Conservation (phyloP, 1,140 invertebrate genomes). For the Trinorchestia longiramus region DNA sequence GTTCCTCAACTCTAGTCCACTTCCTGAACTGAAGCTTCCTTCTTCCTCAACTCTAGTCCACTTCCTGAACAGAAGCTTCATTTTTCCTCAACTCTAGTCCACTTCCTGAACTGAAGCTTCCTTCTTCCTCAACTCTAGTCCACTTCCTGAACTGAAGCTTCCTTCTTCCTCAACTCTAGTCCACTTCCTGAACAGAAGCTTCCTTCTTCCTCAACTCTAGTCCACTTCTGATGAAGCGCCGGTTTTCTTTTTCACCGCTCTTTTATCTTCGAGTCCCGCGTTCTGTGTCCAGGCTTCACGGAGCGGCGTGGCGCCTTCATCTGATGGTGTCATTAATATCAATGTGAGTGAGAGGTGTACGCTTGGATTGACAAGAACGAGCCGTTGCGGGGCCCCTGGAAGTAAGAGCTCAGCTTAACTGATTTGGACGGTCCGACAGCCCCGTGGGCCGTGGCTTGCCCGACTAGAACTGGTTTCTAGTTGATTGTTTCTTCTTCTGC, state of each 20-base stretch:
- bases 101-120: background rate
- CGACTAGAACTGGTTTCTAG: background rate
- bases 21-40: background rate
- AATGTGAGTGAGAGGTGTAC: background rate
- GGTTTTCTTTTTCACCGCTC: too few relatives aligned
- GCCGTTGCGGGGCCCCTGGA: background rate
- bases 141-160: background rate
- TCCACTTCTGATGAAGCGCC: too few relatives aligned
- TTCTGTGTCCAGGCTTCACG: background rate
- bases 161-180: background rate
- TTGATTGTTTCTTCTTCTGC: background rate
- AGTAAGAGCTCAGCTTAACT: background rate
- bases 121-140: background rate
- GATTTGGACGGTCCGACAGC: background rate
- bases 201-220: background rate
- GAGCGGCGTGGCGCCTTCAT: background rate
- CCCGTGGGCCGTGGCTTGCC: too few relatives aligned
- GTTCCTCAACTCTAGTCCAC: background rate
- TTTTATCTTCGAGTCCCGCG: too few relatives aligned
- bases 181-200: background rate
- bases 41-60: too few relatives aligned
- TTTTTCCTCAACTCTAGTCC: too few relatives aligned
- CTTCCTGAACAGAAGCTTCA: too few relatives aligned
- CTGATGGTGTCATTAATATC: background rate
- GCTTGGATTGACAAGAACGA: background rate